Conservation (phyloP, 2,888 invertebrate species). For the Dione juno region DNA sequence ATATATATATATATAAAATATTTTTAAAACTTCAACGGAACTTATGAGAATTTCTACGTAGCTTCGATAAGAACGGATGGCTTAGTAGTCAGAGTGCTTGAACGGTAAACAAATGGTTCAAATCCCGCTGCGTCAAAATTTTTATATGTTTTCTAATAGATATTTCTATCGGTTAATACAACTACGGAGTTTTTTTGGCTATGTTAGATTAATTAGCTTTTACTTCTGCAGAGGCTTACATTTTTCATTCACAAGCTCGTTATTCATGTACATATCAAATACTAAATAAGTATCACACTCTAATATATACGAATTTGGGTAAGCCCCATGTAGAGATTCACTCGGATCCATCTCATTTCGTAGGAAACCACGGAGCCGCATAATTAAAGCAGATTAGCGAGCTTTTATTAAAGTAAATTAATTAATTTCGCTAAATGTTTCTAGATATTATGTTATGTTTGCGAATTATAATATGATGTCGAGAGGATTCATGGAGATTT, state of each 20-base stretch:
- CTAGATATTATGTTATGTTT: neutral
- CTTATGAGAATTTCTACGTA: no score
- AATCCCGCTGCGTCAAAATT: no score
- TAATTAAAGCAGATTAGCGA: slow-evolving; percentile 23
- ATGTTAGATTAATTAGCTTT: no score
- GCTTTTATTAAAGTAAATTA: slow-evolving; percentile 25
- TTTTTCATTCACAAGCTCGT: neutral
- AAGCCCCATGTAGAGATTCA: neutral
- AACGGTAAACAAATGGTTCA: no score
- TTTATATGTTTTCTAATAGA: no score
- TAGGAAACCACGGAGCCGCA: slow-evolving; percentile 14
- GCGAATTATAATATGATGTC: neutral
- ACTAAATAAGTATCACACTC: neutral
- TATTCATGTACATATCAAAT: neutral
- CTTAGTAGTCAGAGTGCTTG: no score
- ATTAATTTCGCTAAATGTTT: slow-evolving; percentile 23
- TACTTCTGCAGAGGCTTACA: no score
- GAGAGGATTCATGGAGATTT: neutral
- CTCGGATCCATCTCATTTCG: neutral
- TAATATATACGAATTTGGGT: neutral
- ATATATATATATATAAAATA: no score
- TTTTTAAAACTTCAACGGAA: no score
- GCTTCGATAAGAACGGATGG: no score
- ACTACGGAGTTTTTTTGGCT: no score
- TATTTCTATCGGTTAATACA: no score